Conservation (phyloP, 2,113 vertebrate genomes). For the Nothocercus nigrocapillus region DNA sequence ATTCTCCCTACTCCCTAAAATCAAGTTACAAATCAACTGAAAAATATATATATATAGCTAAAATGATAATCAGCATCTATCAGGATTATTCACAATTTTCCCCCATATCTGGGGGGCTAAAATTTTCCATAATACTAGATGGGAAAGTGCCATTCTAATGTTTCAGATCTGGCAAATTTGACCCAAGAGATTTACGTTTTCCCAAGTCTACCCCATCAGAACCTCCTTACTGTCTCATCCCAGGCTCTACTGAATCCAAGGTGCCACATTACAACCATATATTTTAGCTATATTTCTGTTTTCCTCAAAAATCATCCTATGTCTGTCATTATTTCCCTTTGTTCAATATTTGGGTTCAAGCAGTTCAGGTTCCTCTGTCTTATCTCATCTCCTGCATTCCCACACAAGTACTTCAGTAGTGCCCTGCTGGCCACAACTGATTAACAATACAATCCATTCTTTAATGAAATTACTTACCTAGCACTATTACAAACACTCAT, state of each 20-base stretch:
- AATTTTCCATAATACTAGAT: neutral
- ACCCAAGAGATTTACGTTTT: neutral
- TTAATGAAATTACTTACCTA: neutral
- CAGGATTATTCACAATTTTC: neutral
- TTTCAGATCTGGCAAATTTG: neutral
- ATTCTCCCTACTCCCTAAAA: neutral
- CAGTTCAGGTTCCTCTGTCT: neutral
- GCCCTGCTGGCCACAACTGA: neutral
- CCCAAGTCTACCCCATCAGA: neutral
- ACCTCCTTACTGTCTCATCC: neutral
- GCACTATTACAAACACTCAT: too few relatives aligned
- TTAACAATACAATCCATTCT: neutral
- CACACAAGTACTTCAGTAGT: neutral
- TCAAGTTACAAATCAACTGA: neutral
- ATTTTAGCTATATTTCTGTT: neutral
- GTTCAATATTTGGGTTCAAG: neutral
- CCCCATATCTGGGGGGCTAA: neutral
- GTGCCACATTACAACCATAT: too few relatives aligned
- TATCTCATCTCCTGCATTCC: neutral
- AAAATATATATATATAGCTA: neutral
- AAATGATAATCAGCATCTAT: neutral
- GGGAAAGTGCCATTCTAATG: neutral
- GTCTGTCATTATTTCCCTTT: neutral
- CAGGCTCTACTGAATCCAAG: neutral
- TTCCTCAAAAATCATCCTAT: neutral